Base-by-base conservation (phyloP, 1,140 invertebrate species). In the Chironomus striatipennis region DNA sequence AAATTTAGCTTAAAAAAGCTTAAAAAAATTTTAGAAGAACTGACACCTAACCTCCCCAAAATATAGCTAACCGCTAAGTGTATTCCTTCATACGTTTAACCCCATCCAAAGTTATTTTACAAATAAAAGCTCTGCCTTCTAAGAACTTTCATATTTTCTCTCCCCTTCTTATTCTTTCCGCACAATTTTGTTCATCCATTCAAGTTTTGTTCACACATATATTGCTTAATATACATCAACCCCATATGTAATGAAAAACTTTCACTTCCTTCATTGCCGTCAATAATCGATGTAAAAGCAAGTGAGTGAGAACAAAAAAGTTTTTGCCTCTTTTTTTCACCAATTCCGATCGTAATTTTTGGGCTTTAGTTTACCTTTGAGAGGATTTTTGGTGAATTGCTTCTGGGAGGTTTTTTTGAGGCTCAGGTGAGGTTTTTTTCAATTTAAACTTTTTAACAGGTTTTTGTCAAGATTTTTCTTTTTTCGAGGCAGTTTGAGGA, bases 231-330 rank as follows among this genome's bases (percentile, higher is more conserved):
- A 34, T 34, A 34, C 24, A 34, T 34, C 47, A 57, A 57, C 9
- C 47, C 47, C n/a, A 15, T 57, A 15, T 57, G 47, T 57, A 57
- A n/a, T 57, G 65, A 18, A 18, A 70, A 70, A 70, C 65, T 70
- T 70, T 70, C 20, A 70, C 17, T 70, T 57, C 47, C 47, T 57
- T 15, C 47, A 57, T 57, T 57, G 65, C 17, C 17, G 65, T 21
- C 65, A 70, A 70, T 70, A 70, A 70, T 70, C 65, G 65, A 57
- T 57, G 47, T 57, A n/a, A 57, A 34, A n/a, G 47, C n/a, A n/a
- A 57, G n/a, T n/a, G 47, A 57, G n/a, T 57, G 47, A 57, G 47
- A 70, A 70, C n/a, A 9, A 70, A 34, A 20, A 70, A 70, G 18
- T 17, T 70, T 70, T 70, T 70, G 18, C 65, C 5, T n/a, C n/a